A percentile compares a stretch with the other conserved stretches of the same genome.
These are phyloP conservation scores for Lamproptera curius DNA, from an alignment of 2,888 invertebrate genomes.

Conservation along the genomic window DNA sequence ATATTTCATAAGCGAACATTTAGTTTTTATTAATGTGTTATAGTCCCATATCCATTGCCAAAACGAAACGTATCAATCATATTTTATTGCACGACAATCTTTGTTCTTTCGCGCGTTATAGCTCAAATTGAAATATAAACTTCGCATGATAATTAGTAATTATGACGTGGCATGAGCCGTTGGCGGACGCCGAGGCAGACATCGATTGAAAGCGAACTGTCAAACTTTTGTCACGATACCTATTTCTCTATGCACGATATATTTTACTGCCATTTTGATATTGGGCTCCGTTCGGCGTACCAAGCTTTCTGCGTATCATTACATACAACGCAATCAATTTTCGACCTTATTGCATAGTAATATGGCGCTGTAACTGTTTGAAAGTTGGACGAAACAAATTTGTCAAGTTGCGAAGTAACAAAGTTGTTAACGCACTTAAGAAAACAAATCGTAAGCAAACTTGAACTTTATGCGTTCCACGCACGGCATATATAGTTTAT, in stretches of 20 bases:
- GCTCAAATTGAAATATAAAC: conserved; percentile 2
- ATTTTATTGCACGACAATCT: conserved; percentile 7
- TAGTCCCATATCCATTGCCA: too few species aligned
- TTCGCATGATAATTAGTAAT: conserved; percentile 59
- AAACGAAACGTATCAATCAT: too few species aligned
- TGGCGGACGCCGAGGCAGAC: conserved; percentile 48
- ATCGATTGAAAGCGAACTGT: conserved; percentile 61
- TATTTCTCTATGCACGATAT: conserved; percentile 65
- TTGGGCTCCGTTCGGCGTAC: conserved; percentile 36
- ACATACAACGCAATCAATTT: conserved; percentile 20
- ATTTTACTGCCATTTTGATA: conserved; percentile 59
- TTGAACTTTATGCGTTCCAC: conserved; percentile 31
- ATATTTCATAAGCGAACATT: too few species aligned
- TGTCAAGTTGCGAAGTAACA: conserved; percentile 24
- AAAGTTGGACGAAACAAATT: conserved; percentile 18
- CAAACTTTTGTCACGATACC: conserved; percentile 65
- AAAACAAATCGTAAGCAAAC: conserved; percentile 24
- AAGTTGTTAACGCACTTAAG: conserved; percentile 7
- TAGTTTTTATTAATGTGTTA: too few species aligned
- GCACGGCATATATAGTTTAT: conserved; percentile 28
- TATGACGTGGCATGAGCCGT: conserved; percentile 45
- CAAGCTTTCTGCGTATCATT: neutral
- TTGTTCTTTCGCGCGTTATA: neutral
- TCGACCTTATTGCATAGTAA: neutral
- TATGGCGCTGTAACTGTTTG: conserved; percentile 18